Evolutionary conservation across 2,888 invertebrate genomes (phyloP), one percentile per base, ranked within the genome.

Genomic region (Nephrotoma flavescens): DNA sequence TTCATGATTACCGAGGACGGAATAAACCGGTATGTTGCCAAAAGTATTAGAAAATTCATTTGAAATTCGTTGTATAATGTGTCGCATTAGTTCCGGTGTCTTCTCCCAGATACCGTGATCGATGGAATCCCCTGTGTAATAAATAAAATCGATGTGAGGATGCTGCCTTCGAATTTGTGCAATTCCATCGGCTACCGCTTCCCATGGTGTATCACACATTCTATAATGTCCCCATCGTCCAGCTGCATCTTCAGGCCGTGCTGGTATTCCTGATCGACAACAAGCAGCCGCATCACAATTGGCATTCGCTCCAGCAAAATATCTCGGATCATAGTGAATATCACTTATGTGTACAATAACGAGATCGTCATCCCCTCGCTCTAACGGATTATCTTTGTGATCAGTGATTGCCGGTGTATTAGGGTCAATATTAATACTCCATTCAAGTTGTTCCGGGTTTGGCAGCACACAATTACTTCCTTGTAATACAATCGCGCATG

Each of bases 51-150:
- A 91, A 83, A 95, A 90, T 88, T 93, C 92, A 0, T 92, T 89
- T 83, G 93, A 93, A 6, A 94, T 91, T 88, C 93, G 92, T 6
- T 90, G 90, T 86, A 96, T 93, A 88, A 93, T 93, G 0, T 93
- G 91, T 0, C 92, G 91, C 89, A 97, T 97, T 88, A 93, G 92
- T 85, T 93, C 92, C 44, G 92, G 91, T 0, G 95, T 94, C 3
- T 97, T 97, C 88, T 94, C 94, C 98, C 98, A 98, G 12, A 97
- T 93, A 88, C 95, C 95, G 90, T 98, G 98, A 89, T 97, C 95
- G 83, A 97, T 94, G 5, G 96, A 93, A 90, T 98, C 98, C 1
- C 98, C 98, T 31, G 97, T 96, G 90, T 96, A 96, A 89, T 97
- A 95, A 5, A 98, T 92, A 42, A 93, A 93, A 88, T 95, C 94